phyloP scores from a whole-genome alignment of 2,888 invertebrate species.

The Byasa hedistus region DNA sequence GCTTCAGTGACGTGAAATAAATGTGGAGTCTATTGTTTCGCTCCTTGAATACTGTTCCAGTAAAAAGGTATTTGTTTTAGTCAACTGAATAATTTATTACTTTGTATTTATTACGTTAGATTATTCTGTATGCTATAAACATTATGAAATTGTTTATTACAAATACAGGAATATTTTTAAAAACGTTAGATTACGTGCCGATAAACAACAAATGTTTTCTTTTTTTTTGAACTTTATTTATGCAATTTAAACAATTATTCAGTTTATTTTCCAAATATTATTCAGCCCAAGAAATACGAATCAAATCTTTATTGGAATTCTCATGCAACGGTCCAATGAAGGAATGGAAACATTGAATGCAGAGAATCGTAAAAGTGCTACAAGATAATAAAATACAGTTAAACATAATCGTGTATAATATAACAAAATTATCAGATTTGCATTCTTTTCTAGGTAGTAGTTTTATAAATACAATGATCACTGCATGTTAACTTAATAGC shows the following conservation, averaged over 20 bases:
- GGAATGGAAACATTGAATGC: too few species aligned
- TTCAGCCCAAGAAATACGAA: neutral
- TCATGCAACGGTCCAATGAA: too few species aligned
- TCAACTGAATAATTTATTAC: slow-evolving; percentile 14
- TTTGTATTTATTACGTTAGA: slow-evolving; percentile 17
- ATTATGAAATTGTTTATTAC: neutral
- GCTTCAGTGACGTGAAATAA: slow-evolving; percentile 22
- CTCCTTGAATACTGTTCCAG: slow-evolving; percentile 17
- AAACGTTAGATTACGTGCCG: too few species aligned
- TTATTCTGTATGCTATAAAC: neutral
- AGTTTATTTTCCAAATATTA: neutral
- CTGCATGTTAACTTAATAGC: too few species aligned
- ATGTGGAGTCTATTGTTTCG: slow-evolving; percentile 26
- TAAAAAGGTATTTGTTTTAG: slow-evolving; percentile 15
- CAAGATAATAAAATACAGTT: too few species aligned
- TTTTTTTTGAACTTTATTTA: neutral
- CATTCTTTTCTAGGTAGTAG: too few species aligned
- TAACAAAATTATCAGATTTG: too few species aligned
- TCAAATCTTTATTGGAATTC: neutral
- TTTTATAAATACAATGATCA: too few species aligned
- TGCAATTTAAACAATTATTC: neutral
- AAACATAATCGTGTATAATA: too few species aligned
- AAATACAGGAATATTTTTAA: neutral
- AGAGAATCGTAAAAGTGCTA: too few species aligned
- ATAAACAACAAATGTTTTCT: neutral